Evolutionary conservation across 2,888 invertebrate genomes (phyloP).

Genomic region (Schizotus pectinicornis): DNA sequence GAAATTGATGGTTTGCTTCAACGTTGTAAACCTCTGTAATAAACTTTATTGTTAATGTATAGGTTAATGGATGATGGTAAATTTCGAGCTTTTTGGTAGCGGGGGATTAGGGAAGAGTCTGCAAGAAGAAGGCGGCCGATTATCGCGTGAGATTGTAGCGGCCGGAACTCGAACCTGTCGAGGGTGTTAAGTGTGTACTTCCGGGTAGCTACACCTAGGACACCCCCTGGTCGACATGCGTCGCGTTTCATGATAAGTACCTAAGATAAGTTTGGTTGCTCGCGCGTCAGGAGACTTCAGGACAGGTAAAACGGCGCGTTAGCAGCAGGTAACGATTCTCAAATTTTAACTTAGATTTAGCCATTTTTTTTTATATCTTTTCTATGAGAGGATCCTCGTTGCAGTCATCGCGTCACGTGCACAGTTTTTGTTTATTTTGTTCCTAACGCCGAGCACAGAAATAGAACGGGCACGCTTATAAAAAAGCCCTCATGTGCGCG

Average conservation of each 20-base stretch:
- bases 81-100: too few species aligned
- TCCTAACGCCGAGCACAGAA: slow-evolving; percentile 2
- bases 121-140: slow-evolving; percentile 15
- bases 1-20: too few species aligned
- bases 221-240: slow-evolving; percentile 6
- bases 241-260: slow-evolving; percentile 5
- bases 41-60: too few species aligned
- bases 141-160: slow-evolving; percentile 43
- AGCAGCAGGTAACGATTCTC: too few species aligned
- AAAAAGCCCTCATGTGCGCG: slow-evolving; percentile 33
- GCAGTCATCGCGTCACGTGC: too few species aligned
- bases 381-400: too few species aligned
- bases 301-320: background rate
- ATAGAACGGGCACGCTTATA: slow-evolving; percentile 25
- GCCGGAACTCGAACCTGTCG: slow-evolving; percentile 41
- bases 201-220: slow-evolving; percentile 41
- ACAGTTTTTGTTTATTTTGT: too few species aligned
- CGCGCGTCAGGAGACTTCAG: background rate
- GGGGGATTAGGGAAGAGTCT: too few species aligned
- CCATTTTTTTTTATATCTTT: too few species aligned
- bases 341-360: too few species aligned
- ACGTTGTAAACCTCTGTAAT: too few species aligned
- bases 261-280: slow-evolving; percentile 10
- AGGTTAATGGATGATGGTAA: too few species aligned
- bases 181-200: slow-evolving; percentile 51